phyloP scores from a whole-genome alignment of 2,797 vertebrate species.

The Bovichtus variegatus region DNA sequence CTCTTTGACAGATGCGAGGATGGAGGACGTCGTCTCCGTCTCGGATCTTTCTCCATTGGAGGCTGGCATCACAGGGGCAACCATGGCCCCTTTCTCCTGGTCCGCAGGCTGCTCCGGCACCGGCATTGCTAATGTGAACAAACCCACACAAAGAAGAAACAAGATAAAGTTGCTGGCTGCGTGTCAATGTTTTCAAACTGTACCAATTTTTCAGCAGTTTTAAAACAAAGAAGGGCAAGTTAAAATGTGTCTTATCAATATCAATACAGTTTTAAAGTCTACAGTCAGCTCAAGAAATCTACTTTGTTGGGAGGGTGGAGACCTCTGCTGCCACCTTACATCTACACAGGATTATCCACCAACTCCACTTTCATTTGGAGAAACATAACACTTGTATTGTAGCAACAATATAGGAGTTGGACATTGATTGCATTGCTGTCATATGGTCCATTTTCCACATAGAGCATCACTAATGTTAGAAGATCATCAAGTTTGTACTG shows the following conservation, averaged over 20 bases:
- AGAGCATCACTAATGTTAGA: no score
- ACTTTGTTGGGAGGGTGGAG: background rate
- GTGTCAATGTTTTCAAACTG: background rate
- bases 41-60: slow-evolving; percentile 95
- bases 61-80: slow-evolving; percentile 91
- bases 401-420: background rate
- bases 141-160: slow-evolving; percentile 8
- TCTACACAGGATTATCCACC: background rate
- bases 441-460: background rate
- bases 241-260: background rate
- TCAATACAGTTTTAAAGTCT: background rate
- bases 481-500: background rate
- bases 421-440: background rate
- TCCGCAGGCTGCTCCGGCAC: slow-evolving; percentile 96
- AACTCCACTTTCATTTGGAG: slow-evolving; percentile 1
- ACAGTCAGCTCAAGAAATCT: slow-evolving; percentile 1
- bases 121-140: slow-evolving; percentile 89
- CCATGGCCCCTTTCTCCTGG: slow-evolving; percentile 93
- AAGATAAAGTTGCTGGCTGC: background rate
- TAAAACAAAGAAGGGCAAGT: background rate
- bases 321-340: no score
- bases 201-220: background rate
- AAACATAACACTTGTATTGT: background rate
- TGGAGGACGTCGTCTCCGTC: slow-evolving; percentile 96
- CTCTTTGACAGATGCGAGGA: slow-evolving; percentile 98